Evolutionary conservation across 2,888 invertebrate species (phyloP).

Genomic region (Microctonus hyperodae): DNA sequence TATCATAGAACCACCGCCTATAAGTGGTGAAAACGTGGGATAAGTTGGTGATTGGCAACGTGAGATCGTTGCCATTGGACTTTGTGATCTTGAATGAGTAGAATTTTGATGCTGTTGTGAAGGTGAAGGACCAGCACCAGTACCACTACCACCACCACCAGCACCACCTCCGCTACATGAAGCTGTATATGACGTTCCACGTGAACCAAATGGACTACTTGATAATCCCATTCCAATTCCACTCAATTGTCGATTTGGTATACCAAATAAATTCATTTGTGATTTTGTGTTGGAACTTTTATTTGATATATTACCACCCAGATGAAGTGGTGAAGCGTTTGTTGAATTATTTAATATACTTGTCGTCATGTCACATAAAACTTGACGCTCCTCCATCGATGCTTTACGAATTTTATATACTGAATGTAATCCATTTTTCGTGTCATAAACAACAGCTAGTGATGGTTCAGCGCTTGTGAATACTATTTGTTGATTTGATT

Average conservation of each 20-base stretch:
- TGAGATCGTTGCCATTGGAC: slow-evolving; percentile 66
- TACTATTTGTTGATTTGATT: slow-evolving; percentile 72
- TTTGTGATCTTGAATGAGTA: slow-evolving; percentile 63
- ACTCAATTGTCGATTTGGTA: slow-evolving; percentile 49
- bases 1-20: slow-evolving; percentile 47
- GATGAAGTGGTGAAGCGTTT: slow-evolving; percentile 48
- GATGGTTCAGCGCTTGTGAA: slow-evolving; percentile 81
- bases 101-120: slow-evolving; percentile 50
- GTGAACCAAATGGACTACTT: slow-evolving; percentile 55
- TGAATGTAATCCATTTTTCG: slow-evolving; percentile 78
- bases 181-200: slow-evolving; percentile 54
- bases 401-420: slow-evolving; percentile 83
- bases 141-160: slow-evolving; percentile 16
- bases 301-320: slow-evolving; percentile 49
- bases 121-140: slow-evolving; percentile 46
- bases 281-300: slow-evolving; percentile 51
- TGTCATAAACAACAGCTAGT: slow-evolving; percentile 82
- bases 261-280: slow-evolving; percentile 53
- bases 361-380: slow-evolving; percentile 64
- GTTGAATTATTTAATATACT: slow-evolving; percentile 52
- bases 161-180: slow-evolving; percentile 53
- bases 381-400: slow-evolving; percentile 74
- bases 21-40: slow-evolving; percentile 54
- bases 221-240: slow-evolving; percentile 43
- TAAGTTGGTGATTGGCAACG: slow-evolving; percentile 61